These are phyloP conservation scores for Zaprionus lineosus DNA, from an alignment of 2,888 invertebrate genomes.

Conservation along the genomic window DNA sequence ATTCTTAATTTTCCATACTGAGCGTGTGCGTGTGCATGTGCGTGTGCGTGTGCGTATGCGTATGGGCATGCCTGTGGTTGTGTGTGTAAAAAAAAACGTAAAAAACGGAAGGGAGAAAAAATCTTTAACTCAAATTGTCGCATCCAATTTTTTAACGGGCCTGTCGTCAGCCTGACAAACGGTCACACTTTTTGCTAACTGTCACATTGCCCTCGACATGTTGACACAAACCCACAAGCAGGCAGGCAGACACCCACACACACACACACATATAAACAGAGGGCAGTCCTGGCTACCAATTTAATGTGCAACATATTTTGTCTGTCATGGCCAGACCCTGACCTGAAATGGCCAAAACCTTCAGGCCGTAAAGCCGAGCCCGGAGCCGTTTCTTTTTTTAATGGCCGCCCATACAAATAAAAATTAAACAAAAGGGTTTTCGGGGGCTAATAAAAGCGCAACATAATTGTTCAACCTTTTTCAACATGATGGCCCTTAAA, in stretches of 20 bases:
- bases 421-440: slow-evolving; percentile 36
- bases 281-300: too few relatives aligned
- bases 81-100: too few relatives aligned
- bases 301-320: slow-evolving; percentile 65
- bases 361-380: too few relatives aligned
- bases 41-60: too few relatives aligned
- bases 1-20: slow-evolving; percentile 61
- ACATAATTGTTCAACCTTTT: slow-evolving; percentile 47
- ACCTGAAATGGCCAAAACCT: background rate
- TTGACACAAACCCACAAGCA: too few relatives aligned
- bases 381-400: slow-evolving; percentile 52
- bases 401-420: slow-evolving; percentile 28
- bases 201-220: slow-evolving; percentile 58
- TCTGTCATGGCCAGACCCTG: slow-evolving; percentile 42
- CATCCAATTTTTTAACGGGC: slow-evolving; percentile 58
- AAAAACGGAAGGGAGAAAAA: slow-evolving; percentile 38
- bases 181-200: slow-evolving; percentile 65
- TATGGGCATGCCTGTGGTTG: too few relatives aligned
- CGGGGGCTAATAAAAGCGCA: slow-evolving; percentile 56
- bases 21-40: too few relatives aligned
- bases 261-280: too few relatives aligned
- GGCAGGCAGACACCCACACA: too few relatives aligned
- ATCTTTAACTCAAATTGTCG: slow-evolving; percentile 64
- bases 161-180: slow-evolving; percentile 51
- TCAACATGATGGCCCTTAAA: slow-evolving; percentile 6